phyloP scores from a whole-genome alignment of 2,797 vertebrate genomes.

The Thalassophryne amazonica region DNA sequence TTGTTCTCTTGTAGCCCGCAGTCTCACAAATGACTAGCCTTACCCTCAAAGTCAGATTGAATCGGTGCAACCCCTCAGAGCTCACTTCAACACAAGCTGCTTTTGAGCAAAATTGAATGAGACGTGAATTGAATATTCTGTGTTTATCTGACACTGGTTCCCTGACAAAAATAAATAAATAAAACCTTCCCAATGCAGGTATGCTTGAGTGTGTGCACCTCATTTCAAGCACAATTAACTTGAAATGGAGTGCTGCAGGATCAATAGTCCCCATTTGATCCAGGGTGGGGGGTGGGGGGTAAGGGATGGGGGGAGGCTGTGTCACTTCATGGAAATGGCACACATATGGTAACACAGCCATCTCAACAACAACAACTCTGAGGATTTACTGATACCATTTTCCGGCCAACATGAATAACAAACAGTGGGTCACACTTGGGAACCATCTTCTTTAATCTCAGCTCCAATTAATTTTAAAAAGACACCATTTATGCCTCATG shows the following conservation, averaged over 20 bases:
- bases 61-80: slow-evolving; percentile 58
- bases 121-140: slow-evolving; percentile 77
- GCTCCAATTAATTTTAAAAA: slow-evolving; percentile 79
- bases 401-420: slow-evolving; percentile 76
- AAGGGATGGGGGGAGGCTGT: too few species aligned
- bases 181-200: slow-evolving; percentile 77
- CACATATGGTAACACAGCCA: slow-evolving; percentile 83
- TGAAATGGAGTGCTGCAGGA: slow-evolving; percentile 87
- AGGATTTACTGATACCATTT: slow-evolving; percentile 81
- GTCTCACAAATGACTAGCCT: slow-evolving; percentile 18
- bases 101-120: slow-evolving; percentile 75
- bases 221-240: slow-evolving; percentile 91
- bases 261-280: slow-evolving; percentile 88
- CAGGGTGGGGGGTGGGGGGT: slow-evolving; percentile 66
- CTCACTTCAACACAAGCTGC: slow-evolving; percentile 64
- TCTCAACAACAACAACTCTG: slow-evolving; percentile 82
- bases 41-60: slow-evolving; percentile 55
- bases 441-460: slow-evolving; percentile 73
- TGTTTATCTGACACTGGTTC: slow-evolving; percentile 73
- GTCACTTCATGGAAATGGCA: slow-evolving; percentile 81
- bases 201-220: slow-evolving; percentile 80
- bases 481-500: slow-evolving; percentile 77
- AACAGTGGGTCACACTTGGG: slow-evolving; percentile 72
- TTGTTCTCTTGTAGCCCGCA: slow-evolving; percentile 12
- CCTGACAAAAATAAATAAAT: slow-evolving; percentile 80